phyloP scores from a whole-genome alignment of 2,113 vertebrate species.

The Mormyrus lacerda region DNA sequence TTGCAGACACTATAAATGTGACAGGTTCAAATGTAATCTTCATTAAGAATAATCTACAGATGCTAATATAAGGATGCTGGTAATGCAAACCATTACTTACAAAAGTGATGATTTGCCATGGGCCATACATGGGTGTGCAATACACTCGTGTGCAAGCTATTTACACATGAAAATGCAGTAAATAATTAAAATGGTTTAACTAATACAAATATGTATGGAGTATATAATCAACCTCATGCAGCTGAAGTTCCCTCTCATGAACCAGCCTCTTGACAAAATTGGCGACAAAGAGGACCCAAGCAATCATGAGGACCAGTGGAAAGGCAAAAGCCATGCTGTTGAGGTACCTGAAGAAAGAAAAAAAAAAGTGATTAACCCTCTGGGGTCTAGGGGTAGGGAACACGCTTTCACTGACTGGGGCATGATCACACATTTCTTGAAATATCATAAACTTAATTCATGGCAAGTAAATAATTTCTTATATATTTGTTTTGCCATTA shows the following conservation, averaged over 20 bases:
- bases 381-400: too few relatives aligned
- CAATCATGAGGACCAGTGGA: constrained; percentile 84
- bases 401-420: too few relatives aligned
- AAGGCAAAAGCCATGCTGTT: constrained; percentile 84
- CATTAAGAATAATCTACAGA: neutral
- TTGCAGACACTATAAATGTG: neutral
- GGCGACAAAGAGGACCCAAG: constrained; percentile 91
- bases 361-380: constrained; percentile 21
- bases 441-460: too few relatives aligned
- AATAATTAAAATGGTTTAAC: neutral
- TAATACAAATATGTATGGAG: neutral
- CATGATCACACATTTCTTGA: too few relatives aligned
- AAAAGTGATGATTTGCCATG: neutral
- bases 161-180: neutral
- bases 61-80: neutral
- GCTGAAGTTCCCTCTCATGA: constrained; percentile 87
- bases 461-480: too few relatives aligned
- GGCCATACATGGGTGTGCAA: neutral
- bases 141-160: neutral
- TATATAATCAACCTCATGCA: constrained; percentile 74
- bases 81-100: neutral
- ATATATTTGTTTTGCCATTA: too few relatives aligned
- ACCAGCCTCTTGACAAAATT: constrained; percentile 94
- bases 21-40: neutral
- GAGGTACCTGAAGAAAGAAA: constrained; percentile 71